These are phyloP conservation scores for Numida meleagris DNA, from an alignment of 2,113 vertebrate genomes.

Conservation along the genomic window DNA sequence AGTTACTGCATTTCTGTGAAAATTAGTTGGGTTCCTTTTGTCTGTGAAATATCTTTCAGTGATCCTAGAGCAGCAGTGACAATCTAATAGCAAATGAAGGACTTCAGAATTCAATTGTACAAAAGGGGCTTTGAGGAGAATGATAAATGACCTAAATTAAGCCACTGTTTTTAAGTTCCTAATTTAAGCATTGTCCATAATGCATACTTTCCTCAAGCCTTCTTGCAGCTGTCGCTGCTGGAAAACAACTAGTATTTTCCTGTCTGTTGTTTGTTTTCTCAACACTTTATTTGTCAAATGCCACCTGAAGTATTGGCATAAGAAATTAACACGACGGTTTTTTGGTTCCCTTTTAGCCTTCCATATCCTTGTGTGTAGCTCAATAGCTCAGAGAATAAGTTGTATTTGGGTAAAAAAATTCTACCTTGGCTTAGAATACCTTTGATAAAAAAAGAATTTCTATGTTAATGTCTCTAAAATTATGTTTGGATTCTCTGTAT, in stretches of 20 bases:
- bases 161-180: conserved; percentile 75
- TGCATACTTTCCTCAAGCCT: conserved; percentile 68
- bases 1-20: conserved; percentile 55
- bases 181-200: conserved; percentile 74
- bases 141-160: conserved; percentile 84
- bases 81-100: conserved; percentile 77
- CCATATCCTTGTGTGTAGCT: background rate
- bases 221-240: conserved; percentile 76
- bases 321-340: background rate
- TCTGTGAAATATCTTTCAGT: conserved; percentile 75
- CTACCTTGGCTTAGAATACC: background rate
- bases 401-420: background rate
- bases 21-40: conserved; percentile 56
- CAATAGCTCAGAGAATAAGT: background rate
- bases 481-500: background rate
- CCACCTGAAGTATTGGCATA: background rate
- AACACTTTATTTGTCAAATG: conserved; percentile 32
- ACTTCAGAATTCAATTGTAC: conserved; percentile 76
- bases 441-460: background rate
- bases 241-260: conserved; percentile 52
- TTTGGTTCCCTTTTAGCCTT: background rate
- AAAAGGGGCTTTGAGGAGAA: conserved; percentile 77
- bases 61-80: conserved; percentile 78
- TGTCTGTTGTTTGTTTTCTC: conserved; percentile 40
- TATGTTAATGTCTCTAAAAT: background rate